phyloP scores from a whole-genome alignment of 2,888 invertebrate species.

The Altica lythri region DNA sequence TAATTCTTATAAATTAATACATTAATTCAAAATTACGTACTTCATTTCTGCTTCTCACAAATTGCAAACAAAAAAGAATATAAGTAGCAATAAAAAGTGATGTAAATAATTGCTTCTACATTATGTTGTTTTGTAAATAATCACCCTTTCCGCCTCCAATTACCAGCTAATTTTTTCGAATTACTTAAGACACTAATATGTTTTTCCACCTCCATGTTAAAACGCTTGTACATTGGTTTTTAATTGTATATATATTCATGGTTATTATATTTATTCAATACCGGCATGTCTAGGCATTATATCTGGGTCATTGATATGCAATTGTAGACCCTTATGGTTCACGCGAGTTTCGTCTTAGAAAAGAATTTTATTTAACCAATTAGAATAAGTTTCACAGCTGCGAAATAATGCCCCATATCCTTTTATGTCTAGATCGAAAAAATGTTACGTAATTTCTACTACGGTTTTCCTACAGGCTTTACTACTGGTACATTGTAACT shows the following conservation, averaged over 20 bases:
- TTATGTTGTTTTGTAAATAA: too few species aligned
- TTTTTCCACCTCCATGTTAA: constrained; percentile 5
- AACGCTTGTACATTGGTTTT: constrained; percentile 18
- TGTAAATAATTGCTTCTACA: too few species aligned
- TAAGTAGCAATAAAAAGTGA: too few species aligned
- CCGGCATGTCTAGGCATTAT: constrained; percentile 25
- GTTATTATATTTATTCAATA: constrained; percentile 24
- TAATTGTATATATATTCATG: constrained; percentile 23
- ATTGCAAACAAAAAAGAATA: too few species aligned
- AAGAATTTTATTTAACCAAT: constrained; percentile 22
- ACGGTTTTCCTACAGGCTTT: constrained; percentile 12
- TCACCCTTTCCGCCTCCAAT: constrained; percentile 19
- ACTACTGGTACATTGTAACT: background rate
- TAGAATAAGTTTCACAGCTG: constrained; percentile 22
- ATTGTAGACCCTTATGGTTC: constrained; percentile 27
- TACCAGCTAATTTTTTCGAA: constrained; percentile 20
- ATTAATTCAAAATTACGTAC: too few species aligned
- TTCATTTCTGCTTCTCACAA: too few species aligned
- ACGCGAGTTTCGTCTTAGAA: constrained; percentile 22
- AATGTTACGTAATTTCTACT: constrained; percentile 13
- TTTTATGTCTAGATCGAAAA: constrained; percentile 7
- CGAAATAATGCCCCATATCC: constrained; percentile 23
- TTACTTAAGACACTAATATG: constrained; percentile 9
- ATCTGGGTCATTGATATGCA: constrained; percentile 31
- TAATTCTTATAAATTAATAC: too few species aligned